A percentile compares a stretch with the other conserved stretches of the same genome.
These are phyloP conservation scores for Balanococcus diminutus DNA, from an alignment of 2,888 invertebrate genomes.

Conservation along the genomic window DNA sequence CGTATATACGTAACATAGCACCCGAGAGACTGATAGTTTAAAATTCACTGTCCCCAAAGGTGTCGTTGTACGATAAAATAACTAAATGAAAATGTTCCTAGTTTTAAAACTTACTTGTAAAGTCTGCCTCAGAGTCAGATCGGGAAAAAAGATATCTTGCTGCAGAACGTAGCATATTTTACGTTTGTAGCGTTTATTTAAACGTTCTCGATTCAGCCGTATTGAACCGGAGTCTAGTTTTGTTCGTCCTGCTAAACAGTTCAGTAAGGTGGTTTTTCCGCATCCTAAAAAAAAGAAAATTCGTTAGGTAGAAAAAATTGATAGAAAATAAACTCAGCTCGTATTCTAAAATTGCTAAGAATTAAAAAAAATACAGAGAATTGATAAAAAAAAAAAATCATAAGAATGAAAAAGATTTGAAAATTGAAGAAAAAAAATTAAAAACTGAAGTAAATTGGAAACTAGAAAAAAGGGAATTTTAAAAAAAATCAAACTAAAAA, in stretches of 20 bases:
- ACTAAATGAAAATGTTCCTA: background rate
- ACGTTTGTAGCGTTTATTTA: constrained; percentile 74
- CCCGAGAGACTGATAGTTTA: background rate
- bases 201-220: constrained; percentile 68
- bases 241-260: constrained; percentile 75
- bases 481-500: too few relatives aligned
- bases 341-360: too few relatives aligned
- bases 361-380: too few relatives aligned
- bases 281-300: constrained; percentile 63
- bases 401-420: too few relatives aligned
- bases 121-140: constrained; percentile 77
- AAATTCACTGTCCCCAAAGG: background rate
- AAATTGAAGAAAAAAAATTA: too few relatives aligned
- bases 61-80: background rate
- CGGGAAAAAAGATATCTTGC: constrained; percentile 81
- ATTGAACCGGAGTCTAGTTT: constrained; percentile 72
- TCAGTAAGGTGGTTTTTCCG: constrained; percentile 80
- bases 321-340: too few relatives aligned
- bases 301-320: background rate
- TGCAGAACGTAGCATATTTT: constrained; percentile 82
- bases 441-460: too few relatives aligned
- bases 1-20: background rate
- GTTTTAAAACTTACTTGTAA: constrained; percentile 68
- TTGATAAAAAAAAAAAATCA: too few relatives aligned
- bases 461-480: too few relatives aligned